A percentile compares a stretch with the other conserved stretches of the same genome.
These are phyloP conservation scores for Sialis lutaria DNA, from an alignment of 2,888 invertebrate species.

Conservation along the genomic window DNA sequence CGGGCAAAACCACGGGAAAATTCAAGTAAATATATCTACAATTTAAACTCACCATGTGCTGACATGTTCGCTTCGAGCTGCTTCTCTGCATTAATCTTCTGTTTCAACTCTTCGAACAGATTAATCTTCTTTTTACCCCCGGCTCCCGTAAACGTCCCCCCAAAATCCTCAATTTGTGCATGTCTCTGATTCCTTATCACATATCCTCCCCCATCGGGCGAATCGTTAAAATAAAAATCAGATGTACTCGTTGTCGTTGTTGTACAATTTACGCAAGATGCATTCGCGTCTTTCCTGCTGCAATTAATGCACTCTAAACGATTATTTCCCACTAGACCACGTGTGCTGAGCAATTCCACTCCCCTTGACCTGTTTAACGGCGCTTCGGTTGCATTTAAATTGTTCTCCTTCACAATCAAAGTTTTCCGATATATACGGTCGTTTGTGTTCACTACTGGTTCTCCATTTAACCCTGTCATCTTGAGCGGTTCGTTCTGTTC, in stretches of 20 bases:
- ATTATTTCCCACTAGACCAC: too few species aligned
- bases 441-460: background rate
- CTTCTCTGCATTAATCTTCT: background rate
- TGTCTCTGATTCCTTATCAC: constrained; percentile 1
- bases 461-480: background rate
- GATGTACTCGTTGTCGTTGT: background rate
- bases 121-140: constrained; percentile 1
- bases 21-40: too few species aligned
- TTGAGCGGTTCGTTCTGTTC: background rate
- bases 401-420: too few species aligned
- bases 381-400: background rate
- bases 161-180: constrained; percentile 1
- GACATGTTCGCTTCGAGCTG: background rate
- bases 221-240: constrained; percentile 3
- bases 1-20: too few species aligned
- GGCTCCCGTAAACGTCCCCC: background rate
- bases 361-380: background rate
- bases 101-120: constrained; percentile 3
- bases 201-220: background rate
- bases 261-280: background rate
- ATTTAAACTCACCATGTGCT: too few species aligned
- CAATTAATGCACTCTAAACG: too few species aligned
- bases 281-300: too few species aligned
- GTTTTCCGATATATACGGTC: too few species aligned
- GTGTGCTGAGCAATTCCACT: too few species aligned